These are phyloP conservation scores for Microcebus ravelobensis DNA, from an alignment of 2,113 vertebrate species.

Conservation along the genomic window DNA sequence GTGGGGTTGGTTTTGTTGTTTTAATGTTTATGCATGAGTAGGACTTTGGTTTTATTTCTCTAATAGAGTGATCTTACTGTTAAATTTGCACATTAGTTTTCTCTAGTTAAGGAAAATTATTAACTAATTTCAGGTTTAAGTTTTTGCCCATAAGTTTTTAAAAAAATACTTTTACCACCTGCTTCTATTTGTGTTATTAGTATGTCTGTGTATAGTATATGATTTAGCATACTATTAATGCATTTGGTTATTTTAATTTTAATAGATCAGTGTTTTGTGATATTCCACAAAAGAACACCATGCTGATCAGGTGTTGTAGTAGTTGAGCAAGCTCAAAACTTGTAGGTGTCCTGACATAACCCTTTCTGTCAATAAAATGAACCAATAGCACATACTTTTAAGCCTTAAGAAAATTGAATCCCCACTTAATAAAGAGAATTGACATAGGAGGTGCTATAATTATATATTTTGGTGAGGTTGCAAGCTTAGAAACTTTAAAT, in stretches of 20 bases:
- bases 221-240: background rate
- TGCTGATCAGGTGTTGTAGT: background rate
- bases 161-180: background rate
- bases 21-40: background rate
- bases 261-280: background rate
- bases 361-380: background rate
- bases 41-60: slow-evolving; percentile 26
- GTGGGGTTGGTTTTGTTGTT: background rate
- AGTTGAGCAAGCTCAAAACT: background rate
- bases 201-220: background rate
- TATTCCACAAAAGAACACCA: background rate
- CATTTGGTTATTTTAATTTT: background rate
- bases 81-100: background rate
- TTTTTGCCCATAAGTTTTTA: slow-evolving; percentile 21
- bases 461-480: background rate
- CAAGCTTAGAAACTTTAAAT: background rate
- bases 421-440: background rate
- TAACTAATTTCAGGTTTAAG: background rate
- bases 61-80: background rate
- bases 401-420: background rate
- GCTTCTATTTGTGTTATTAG: background rate
- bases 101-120: background rate
- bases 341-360: background rate
- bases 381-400: background rate
- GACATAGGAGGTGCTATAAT: background rate